Conservation (phyloP, 2,113 vertebrate genomes). For the Propithecus coquereli region DNA sequence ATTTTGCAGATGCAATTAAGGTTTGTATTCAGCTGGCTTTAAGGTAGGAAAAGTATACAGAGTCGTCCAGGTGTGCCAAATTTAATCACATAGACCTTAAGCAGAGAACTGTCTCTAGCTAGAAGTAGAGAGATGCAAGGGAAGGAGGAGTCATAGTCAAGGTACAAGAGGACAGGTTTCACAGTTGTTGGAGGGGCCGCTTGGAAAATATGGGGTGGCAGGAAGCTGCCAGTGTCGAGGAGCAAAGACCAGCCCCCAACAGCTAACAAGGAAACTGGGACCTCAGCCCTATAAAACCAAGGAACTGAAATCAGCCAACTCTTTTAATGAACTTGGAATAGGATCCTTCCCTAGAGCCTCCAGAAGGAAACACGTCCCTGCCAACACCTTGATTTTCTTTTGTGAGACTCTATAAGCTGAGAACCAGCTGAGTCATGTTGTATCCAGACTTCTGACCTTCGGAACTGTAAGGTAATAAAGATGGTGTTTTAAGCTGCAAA, state of each 20-base stretch:
- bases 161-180: not conserved
- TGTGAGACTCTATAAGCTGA: not conserved
- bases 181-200: not conserved
- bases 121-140: not conserved
- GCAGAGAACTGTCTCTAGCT: not conserved
- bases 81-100: not conserved
- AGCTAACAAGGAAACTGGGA: not conserved
- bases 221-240: not conserved
- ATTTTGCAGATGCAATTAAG: not conserved
- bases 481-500: not conserved
- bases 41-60: not conserved
- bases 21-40: not conserved
- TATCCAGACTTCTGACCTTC: not conserved
- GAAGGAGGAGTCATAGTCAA: not conserved
- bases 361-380: not conserved
- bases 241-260: not conserved
- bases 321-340: not conserved
- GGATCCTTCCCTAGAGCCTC: not conserved
- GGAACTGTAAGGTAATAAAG: not conserved
- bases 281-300: not conserved
- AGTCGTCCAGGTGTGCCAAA: not conserved
- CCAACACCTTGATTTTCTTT: not conserved
- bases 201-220: not conserved
- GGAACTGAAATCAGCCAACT: not conserved
- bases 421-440: not conserved